Conservation (phyloP, 2,113 vertebrate species). For the Bubo scandiacus region DNA sequence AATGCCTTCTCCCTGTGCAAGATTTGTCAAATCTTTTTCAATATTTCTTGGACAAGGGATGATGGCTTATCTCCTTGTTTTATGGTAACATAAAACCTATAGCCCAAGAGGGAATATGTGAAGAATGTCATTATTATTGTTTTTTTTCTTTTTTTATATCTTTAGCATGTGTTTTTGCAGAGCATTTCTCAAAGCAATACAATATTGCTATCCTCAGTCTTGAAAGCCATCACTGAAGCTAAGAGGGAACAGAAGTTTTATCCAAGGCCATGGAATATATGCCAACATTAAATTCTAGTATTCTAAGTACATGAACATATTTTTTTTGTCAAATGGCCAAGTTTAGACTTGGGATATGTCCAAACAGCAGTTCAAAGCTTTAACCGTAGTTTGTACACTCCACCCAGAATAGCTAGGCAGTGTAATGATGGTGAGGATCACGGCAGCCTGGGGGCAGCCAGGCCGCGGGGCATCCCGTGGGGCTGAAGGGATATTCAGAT, state of each 20-base stretch:
- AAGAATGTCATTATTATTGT: not conserved
- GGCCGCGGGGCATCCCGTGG: fast-evolving
- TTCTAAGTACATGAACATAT: not conserved
- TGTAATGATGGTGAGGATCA: fast-evolving
- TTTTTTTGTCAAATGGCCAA: not conserved
- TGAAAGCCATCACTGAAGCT: not conserved
- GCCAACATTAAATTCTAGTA: not conserved
- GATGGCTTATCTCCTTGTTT: not conserved
- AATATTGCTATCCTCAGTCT: not conserved
- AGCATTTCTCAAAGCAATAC: not conserved
- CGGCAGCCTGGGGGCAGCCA: not conserved
- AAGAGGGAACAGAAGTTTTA: not conserved
- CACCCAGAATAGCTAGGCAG: not conserved
- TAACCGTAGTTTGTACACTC: fast-evolving
- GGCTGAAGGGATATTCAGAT: fast-evolving
- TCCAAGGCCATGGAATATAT: not conserved
- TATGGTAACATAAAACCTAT: not conserved
- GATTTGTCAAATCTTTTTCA: not conserved
- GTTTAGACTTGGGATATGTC: not conserved
- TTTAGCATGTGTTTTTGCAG: not conserved
- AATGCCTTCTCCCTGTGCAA: not conserved
- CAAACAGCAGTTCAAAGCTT: not conserved
- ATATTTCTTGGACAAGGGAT: not conserved
- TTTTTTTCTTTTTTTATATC: not conserved
- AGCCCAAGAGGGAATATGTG: not conserved